Evolutionary conservation across 2,113 vertebrate genomes (phyloP).

Genomic region (Osmerus mordax): DNA sequence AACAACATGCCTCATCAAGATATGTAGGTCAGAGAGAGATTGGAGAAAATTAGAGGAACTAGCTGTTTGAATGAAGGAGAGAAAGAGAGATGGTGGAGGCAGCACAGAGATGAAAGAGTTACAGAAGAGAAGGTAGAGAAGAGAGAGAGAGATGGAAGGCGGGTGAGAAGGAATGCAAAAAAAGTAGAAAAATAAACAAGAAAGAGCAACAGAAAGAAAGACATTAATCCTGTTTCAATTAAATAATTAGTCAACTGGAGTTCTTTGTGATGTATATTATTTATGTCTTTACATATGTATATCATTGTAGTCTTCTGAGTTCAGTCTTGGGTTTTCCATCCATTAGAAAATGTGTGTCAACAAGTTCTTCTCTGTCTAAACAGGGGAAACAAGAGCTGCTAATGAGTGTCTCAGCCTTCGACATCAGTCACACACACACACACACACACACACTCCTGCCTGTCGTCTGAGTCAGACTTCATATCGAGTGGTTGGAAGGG

Average conservation of each 20-base stretch:
- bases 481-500: constrained; percentile 50
- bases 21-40: background rate
- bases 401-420: background rate
- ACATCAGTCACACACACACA: constrained; percentile 1
- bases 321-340: no score
- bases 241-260: background rate
- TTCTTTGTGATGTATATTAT: no score
- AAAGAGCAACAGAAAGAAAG: background rate
- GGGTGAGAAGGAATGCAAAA: no score
- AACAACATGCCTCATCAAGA: background rate
- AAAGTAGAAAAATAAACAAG: no score
- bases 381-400: background rate
- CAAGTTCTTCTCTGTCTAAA: constrained; percentile 1
- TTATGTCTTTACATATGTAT: no score
- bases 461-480: constrained; percentile 39
- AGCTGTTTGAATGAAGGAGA: background rate
- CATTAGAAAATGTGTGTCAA: no score
- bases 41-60: background rate
- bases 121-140: background rate
- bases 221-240: background rate
- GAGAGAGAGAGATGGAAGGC: no score
- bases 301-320: no score
- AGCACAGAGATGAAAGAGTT: no score
- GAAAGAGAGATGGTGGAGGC: background rate
- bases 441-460: background rate